Evolutionary conservation across 2,113 vertebrate genomes (phyloP), one percentile per base, ranked within the genome.

Genomic region (Pontoporia blainvillei): DNA sequence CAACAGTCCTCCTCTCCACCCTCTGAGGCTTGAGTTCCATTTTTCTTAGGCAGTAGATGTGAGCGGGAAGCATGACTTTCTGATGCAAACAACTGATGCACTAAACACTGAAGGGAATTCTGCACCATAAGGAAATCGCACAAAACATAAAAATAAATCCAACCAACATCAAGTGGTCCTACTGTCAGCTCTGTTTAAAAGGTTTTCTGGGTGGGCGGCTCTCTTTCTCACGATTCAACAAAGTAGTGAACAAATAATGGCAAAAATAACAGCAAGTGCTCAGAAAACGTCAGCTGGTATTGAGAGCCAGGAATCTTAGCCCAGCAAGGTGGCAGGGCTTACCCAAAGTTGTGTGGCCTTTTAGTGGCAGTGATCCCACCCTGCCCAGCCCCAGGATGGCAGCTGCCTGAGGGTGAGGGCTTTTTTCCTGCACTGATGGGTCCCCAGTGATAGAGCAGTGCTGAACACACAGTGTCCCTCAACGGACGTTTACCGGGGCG

Each of bases 221-320:
- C 46, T 36, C 29, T 66, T 86, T 29, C 39, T 86, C 27, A 14
- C 1, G 12, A 49, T 15, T 67, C 71, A 61, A 36, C 31, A 6
- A 44, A 61, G 21, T 12, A 14, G 72, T 8, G 29, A 78, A 41
- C 27, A 59, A 67, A 66, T 3, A 27, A 27, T 6, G 1, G 29
- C 39, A 41, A 39, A 52, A 39, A 36, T 14, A 41, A 3, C 1
- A 46, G 44, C 6, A 1, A 17, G 67, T 0, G 5, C 27, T 25
- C 7, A 7, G 41, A 17, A 8, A 21, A 34, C 1, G 8, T 34
- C 21, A 0, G 21, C n/a, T 15, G 13, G 1, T 1, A 13, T 1
- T 13, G 34, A 27, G 57, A 41, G 59, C 13, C 36, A 59, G 29
- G 62, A 46, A 7, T 10, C 73, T 13, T 20, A 54, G 61, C 14